Evolutionary conservation across 2,888 invertebrate genomes (phyloP).

Genomic region (Sinohyriopsis cumingii): DNA sequence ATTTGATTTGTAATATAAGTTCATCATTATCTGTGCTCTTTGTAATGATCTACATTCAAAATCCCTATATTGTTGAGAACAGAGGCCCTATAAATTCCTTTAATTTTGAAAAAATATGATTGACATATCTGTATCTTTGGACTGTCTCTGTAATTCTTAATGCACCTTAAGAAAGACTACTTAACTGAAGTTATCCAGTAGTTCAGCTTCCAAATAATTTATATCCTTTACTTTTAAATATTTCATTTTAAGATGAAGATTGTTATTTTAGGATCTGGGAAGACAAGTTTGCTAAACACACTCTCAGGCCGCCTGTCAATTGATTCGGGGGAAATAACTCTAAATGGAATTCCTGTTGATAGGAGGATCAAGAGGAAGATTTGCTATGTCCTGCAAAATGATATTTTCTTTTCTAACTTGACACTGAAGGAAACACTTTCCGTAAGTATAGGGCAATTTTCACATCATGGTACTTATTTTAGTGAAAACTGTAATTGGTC

Average conservation of each 20-base stretch:
- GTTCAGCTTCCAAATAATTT: neutral
- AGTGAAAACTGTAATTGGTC: no score
- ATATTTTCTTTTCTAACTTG: conserved; percentile 85
- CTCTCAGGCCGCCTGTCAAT: conserved; percentile 80
- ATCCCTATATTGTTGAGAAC: no score
- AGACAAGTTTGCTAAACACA: conserved; percentile 84
- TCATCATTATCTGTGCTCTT: no score
- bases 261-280: conserved; percentile 77
- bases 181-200: neutral
- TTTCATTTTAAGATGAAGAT: neutral
- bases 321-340: conserved; percentile 79
- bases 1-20: no score
- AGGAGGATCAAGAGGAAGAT: conserved; percentile 83
- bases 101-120: no score
- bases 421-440: conserved; percentile 84
- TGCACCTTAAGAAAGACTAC: neutral
- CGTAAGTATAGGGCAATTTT: conserved; percentile 69
- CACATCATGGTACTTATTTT: neutral
- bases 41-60: no score
- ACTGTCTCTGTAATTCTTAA: no score
- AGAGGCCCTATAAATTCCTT: no score
- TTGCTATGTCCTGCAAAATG: conserved; percentile 86
- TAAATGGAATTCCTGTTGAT: conserved; percentile 79
- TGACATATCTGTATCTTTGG: no score
- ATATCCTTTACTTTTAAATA: neutral